Evolutionary conservation across 2,113 vertebrate genomes (phyloP), one percentile per base, ranked within the genome.

Genomic region (Ovis canadensis): DNA sequence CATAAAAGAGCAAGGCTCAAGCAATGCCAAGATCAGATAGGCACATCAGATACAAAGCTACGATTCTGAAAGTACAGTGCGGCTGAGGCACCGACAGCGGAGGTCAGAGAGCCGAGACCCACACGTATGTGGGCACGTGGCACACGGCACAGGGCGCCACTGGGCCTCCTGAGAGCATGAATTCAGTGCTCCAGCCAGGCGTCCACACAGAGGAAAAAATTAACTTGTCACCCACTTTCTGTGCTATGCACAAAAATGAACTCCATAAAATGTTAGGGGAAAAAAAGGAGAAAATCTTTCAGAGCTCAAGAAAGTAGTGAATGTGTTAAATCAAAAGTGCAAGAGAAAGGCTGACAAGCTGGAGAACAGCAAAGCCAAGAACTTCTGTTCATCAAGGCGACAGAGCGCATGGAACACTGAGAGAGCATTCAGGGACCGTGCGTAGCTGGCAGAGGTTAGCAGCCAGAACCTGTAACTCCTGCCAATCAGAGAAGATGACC

Each of bases 361-460:
- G 45, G 45, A 50, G 6, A 14, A 52, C 19, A 40, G 29, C 31
- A 11, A 50, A 55, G 13, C 3, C 13, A 83, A 45, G 64, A 25
- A 40, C 36, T n/a, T 74, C 19, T 60, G 17, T 9, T 16, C 33
- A 48, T 3, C 52, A 10, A 16, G 88, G 60, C 36, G 48, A 13
- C 48, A 48, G 1, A 40, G 50, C 31, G 5, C 9, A 4, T 1
- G 7, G 43, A 45, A 55, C 31, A 1, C 25, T 0, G 36, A 59
- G 80, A 3, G 9, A 29, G 27, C 4, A 3, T 1, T 7, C 3
- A 0, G 0, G 17, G 45, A 13, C 10, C 0, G 10, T 1, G 0
- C 2, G 11, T 1, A 1, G 21, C 33, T 71, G 36, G n/a, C 80
- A 3, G 21, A 15, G 40, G 7, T 0, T 3, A 3, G 2, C 0